Evolutionary conservation across 2,113 vertebrate genomes (phyloP).

Genomic region (Zeus faber): DNA sequence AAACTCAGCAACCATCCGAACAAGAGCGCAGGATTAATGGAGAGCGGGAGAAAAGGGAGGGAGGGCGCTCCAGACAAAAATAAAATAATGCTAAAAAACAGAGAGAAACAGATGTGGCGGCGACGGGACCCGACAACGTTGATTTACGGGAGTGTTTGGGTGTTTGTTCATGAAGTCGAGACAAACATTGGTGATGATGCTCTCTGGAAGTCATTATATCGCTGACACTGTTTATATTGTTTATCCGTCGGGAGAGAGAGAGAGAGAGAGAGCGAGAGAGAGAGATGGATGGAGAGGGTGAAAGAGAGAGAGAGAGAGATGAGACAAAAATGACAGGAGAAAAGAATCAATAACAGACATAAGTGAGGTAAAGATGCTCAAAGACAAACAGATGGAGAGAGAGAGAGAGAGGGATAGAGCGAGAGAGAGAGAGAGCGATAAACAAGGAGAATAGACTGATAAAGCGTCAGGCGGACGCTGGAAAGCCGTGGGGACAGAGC

Average conservation of each 20-base stretch:
- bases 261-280: not conserved
- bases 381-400: not conserved
- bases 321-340: not conserved
- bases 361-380: not conserved
- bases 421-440: not conserved
- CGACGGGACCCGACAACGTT: not conserved
- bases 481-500: too few relatives aligned
- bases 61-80: not conserved
- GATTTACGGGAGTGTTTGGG: conserved; percentile 32
- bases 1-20: not conserved
- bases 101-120: not conserved
- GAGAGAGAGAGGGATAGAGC: conserved; percentile 4
- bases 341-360: not conserved
- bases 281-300: not conserved
- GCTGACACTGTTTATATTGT: not conserved
- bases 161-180: conserved; percentile 28
- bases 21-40: not conserved
- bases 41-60: not conserved
- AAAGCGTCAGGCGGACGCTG: too few relatives aligned
- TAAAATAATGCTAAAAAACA: not conserved
- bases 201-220: conserved; percentile 39
- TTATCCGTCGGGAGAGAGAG: conserved; percentile 1
- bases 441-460: too few relatives aligned
- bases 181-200: conserved; percentile 17
- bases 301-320: not conserved